phyloP scores from a whole-genome alignment of 2,888 invertebrate species.

The Hermaeophaga mercurialis region DNA sequence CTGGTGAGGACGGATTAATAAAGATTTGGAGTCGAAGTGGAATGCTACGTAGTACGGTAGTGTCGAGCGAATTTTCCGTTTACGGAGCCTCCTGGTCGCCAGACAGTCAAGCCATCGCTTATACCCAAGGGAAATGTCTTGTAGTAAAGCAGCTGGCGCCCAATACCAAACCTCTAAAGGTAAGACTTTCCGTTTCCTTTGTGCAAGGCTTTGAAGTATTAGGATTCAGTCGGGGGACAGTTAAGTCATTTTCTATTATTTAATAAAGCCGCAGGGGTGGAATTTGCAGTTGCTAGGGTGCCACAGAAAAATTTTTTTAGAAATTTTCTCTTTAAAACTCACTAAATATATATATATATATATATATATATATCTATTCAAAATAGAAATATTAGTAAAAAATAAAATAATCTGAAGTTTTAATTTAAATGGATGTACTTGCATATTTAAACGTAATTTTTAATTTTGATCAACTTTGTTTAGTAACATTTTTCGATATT shows the following conservation, averaged over 20 bases:
- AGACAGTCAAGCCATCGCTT: constrained; percentile 70
- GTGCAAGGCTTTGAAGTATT: neutral
- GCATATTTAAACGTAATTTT: no score
- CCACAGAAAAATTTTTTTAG: no score
- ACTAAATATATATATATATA: no score
- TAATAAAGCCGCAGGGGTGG: neutral
- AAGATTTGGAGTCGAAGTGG: constrained; percentile 98
- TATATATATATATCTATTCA: no score
- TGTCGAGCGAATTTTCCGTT: constrained; percentile 79
- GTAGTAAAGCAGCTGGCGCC: constrained; percentile 75
- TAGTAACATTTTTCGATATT: no score
- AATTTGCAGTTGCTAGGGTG: no score
- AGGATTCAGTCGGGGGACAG: neutral
- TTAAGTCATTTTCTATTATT: neutral
- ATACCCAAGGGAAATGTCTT: constrained; percentile 71
- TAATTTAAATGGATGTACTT: no score
- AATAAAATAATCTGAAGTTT: no score
- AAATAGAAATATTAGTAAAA: no score
- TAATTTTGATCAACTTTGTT: no score
- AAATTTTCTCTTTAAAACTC: no score
- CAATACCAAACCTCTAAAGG: constrained; percentile 74
- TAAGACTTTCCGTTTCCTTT: constrained; percentile 48
- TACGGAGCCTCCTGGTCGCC: constrained; percentile 86
- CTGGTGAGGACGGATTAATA: constrained; percentile 94
- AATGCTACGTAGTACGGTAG: constrained; percentile 87